phyloP scores from a whole-genome alignment of 2,888 invertebrate species.

The Pteria penguin region DNA sequence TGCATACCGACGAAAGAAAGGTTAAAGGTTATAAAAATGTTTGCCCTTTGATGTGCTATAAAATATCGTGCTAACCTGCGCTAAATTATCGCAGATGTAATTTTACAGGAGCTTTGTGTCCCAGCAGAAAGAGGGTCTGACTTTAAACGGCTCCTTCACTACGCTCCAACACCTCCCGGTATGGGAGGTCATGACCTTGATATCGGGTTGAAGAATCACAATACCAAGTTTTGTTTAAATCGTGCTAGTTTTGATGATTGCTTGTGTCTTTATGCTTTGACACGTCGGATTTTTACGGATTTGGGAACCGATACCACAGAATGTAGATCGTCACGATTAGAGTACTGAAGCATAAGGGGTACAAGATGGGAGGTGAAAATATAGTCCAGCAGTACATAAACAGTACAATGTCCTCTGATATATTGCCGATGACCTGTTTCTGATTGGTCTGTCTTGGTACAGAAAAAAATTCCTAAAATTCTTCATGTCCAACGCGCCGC shows the following conservation, averaged over 20 bases:
- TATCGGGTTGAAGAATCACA: not conserved
- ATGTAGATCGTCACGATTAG: not conserved
- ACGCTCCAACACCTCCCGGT: not conserved
- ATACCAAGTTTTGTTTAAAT: constrained; percentile 5
- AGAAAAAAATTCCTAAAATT: no score
- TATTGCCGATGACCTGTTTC: no score
- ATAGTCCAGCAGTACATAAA: no score
- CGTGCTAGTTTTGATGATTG: not conserved
- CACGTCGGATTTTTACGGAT: not conserved
- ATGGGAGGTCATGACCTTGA: not conserved
- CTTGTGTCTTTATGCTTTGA: not conserved
- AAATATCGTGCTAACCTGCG: not conserved
- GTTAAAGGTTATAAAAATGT: no score
- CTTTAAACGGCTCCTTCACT: not conserved
- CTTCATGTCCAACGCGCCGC: no score
- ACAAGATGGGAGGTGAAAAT: no score
- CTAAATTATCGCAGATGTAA: not conserved
- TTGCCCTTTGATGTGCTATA: not conserved
- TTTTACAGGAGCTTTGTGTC: not conserved
- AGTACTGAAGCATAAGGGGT: no score
- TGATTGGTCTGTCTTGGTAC: no score
- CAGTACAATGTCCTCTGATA: no score
- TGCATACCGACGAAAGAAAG: no score
- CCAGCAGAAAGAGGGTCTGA: not conserved
- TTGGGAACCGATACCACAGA: not conserved